Base-by-base conservation (phyloP, 23 tunicate genomes). In the Clavelina lepadiformis region DNA sequence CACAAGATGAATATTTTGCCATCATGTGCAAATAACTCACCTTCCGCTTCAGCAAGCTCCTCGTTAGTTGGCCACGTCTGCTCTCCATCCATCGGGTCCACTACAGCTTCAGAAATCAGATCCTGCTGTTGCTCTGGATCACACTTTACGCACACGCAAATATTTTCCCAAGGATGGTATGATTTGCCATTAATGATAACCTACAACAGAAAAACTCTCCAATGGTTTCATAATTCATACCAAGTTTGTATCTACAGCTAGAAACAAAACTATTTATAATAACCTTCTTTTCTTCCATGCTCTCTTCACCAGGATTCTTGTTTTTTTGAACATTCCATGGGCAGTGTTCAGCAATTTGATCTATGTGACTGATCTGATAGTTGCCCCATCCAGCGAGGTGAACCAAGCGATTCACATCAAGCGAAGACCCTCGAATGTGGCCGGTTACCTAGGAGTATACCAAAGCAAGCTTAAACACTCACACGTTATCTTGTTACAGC, bases 51-150 rank as follows among this genome's bases (percentile, higher is more conserved):
- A 29, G 28, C 25, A 24, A 93, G 22, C 50, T 93, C 98, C 51
- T 93, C 98, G 58, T 85, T 83, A 1, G 98, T 93, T n/a, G 94
- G 94, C 86, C 92, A 85, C 22, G 98, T 84, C 56, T 93, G 98
- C 44, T 93, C 98, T 7, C 98, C 98, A 51, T 93, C 94, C 53
- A 93, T 66, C 1, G 92, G 92, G 68, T 93, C 94, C 0, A 85
- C 82, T 33, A 63, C 94, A 2, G 94, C 98, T 62, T 85, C 98
- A 28, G 56, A 21, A 0, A 45, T 53, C 44, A 85, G 57, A 46
- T 74, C 81, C 35, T 74, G 83, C 23, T 70, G 76, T 35, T 5
- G 24, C 3, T 51, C 28, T 1, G 87, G 78, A 68, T 83, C 77
- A n/a, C 75, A 68, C 28, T 11, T 32, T 1, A 80, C 36, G 2